These are phyloP conservation scores for Graphium colonna DNA, from an alignment of 2,888 invertebrate genomes.

Conservation along the genomic window DNA sequence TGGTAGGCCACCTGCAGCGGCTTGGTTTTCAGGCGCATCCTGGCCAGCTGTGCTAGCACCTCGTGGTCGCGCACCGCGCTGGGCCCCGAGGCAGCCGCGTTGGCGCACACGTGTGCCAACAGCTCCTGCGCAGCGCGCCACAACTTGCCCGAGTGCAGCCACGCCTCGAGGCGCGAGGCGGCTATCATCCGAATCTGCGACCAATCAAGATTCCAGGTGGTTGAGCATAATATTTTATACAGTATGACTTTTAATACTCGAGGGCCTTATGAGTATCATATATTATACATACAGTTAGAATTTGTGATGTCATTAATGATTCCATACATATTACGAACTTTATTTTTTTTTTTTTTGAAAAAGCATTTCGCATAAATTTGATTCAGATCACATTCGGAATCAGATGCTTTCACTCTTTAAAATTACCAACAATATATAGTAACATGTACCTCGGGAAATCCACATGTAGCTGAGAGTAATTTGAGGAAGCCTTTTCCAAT, in stretches of 20 bases:
- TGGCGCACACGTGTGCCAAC: conserved; percentile 93
- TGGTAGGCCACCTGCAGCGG: conserved; percentile 94
- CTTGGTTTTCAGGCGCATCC: conserved; percentile 96
- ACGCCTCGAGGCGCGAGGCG: conserved; percentile 91
- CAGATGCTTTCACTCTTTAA: no score
- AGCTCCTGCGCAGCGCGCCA: conserved; percentile 95
- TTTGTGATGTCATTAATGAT: no score
- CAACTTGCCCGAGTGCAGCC: conserved; percentile 97
- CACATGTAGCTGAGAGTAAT: conserved; percentile 90
- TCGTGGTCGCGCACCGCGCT: conserved; percentile 83
- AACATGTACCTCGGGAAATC: conserved; percentile 85
- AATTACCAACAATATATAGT: no score
- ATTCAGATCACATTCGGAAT: no score
- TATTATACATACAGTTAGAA: no score
- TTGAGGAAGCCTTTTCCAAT: conserved; percentile 94
- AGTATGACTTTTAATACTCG: no score
- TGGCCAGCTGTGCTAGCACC: conserved; percentile 91
- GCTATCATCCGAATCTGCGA: conserved; percentile 86
- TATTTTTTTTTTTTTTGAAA: no score
- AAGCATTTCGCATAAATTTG: no score
- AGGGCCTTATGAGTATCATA: no score
- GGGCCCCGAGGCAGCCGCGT: conserved; percentile 84
- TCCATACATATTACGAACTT: no score
- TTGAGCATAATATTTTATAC: no score
- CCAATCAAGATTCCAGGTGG: no score